Base-by-base conservation (phyloP, 1,140 invertebrate species). In the Polypedilum pembai region DNA sequence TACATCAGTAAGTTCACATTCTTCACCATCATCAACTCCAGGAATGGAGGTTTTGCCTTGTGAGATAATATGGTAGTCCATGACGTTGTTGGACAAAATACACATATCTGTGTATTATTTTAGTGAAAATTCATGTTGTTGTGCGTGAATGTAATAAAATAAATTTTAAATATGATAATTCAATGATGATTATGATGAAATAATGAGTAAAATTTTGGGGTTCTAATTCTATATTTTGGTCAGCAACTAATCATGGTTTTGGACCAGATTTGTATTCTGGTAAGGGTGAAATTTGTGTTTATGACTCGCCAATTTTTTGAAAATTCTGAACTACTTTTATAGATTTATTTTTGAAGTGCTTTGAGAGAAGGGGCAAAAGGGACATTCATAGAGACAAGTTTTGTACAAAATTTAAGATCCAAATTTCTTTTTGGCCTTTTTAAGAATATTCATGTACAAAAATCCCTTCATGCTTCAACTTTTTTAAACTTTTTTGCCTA, bases 1-100 rank as follows among this genome's bases (percentile, higher is more conserved):
- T 94, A 97, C 95, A 87, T 98, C 95, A 78, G 95, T 90, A 91
- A 87, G 95, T 80, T 84, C 82, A 87, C 95, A 93, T 90, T 99
- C 94, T 83, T 93, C 92, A 75, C 86, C 89, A 82, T 96, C 94
- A 84, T 96, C 92, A 73, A 95, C 88, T 78, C 87, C 87, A 76
- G 93, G 91, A 78, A 95, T 93, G 65, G 88, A 89, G 20, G 90
- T 88, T 85, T 92, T 92, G 80, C 93, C 94, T 84, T 95, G 93
- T 81, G 92, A 88, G 77, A 94, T 88, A 86, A 90, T 94, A 83
- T 88, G 85, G 84, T 93, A 94, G 80, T 88, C 88, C 80, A 79
- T 83, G 82, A 90, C 86, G 80, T 91, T 85, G 79, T 90, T 84
- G 77, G 87, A 85, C 76, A 94, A 85, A 75, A 85, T 80, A 81